phyloP scores from a whole-genome alignment of 2,797 vertebrate species.

The Pangasius macronema region DNA sequence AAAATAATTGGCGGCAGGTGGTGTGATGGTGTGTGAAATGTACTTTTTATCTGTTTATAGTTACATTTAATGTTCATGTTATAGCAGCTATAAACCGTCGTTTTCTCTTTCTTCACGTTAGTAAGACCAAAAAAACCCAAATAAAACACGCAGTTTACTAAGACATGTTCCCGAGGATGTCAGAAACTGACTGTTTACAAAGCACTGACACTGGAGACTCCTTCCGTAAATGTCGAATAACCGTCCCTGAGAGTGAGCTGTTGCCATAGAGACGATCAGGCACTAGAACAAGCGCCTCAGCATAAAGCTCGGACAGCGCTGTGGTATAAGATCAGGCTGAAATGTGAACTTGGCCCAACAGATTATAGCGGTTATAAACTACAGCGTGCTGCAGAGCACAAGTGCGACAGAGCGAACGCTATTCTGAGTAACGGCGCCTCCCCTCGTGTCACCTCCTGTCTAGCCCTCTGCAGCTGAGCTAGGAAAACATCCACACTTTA shows the following conservation, averaged over 20 bases:
- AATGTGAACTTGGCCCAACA: background rate
- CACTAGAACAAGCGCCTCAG: background rate
- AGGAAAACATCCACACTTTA: constrained; percentile 4
- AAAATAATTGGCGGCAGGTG: background rate
- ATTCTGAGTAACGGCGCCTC: constrained; percentile 27
- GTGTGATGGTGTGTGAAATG: background rate
- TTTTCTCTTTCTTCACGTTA: background rate
- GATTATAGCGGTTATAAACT: background rate
- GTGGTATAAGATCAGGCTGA: background rate
- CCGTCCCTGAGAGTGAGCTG: background rate
- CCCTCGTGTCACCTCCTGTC: background rate
- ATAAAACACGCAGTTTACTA: background rate
- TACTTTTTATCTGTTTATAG: background rate
- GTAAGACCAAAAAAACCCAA: no score
- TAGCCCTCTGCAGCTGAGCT: background rate
- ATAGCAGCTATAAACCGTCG: background rate
- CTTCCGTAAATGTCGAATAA: background rate
- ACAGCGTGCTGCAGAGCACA: background rate
- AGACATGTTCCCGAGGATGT: background rate
- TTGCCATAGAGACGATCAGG: background rate
- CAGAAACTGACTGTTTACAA: background rate
- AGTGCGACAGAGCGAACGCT: background rate
- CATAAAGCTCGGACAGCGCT: background rate
- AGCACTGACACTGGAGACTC: background rate
- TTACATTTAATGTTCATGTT: background rate